Evolutionary conservation across 2,888 invertebrate genomes (phyloP).

Genomic region (Pyrrhia umbra): DNA sequence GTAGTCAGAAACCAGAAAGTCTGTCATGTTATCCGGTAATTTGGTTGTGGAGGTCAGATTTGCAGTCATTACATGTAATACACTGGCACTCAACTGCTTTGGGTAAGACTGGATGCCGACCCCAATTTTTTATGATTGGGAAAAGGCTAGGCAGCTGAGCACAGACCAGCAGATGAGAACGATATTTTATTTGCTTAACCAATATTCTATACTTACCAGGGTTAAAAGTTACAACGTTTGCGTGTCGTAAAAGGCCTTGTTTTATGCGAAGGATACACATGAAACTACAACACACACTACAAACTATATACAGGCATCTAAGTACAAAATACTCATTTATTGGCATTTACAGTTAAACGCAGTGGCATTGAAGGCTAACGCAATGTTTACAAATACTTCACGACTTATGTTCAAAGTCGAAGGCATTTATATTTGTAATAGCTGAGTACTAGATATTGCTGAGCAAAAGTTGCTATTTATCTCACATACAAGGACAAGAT

Average conservation of each 20-base stretch:
- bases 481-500: too few species aligned
- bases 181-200: too few species aligned
- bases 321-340: constrained; percentile 8
- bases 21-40: too few species aligned
- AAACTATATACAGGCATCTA: neutral
- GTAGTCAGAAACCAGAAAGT: too few species aligned
- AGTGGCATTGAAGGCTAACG: constrained; percentile 35
- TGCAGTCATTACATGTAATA: too few species aligned
- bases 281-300: constrained; percentile 1
- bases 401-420: constrained; percentile 6
- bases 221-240: constrained; percentile 3
- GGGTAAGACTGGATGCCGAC: too few species aligned
- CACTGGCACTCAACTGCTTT: too few species aligned
- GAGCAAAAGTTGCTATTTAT: too few species aligned
- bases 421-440: neutral
- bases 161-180: too few species aligned
- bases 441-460: neutral
- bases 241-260: constrained; percentile 20
- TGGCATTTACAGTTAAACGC: constrained; percentile 11
- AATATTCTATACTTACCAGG: neutral
- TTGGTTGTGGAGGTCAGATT: too few species aligned
- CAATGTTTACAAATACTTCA: constrained; percentile 31
- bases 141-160: too few species aligned
- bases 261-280: constrained; percentile 20
- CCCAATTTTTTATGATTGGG: too few species aligned